Conservation (phyloP, 2,888 invertebrate genomes). For the Ceratothoa steindachneri region DNA sequence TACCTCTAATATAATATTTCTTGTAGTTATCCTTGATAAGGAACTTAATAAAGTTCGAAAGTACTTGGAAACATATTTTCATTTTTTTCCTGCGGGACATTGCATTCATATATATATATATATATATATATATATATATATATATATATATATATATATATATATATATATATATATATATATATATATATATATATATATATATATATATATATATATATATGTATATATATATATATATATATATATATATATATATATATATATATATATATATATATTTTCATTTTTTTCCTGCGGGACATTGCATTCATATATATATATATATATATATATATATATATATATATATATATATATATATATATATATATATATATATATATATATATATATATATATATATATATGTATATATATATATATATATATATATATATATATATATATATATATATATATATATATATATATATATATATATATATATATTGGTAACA, state of each 20-base stretch:
- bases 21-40: too few relatives aligned
- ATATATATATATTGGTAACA: too few relatives aligned
- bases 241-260: slow-evolving; percentile 1
- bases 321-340: background rate
- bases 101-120: slow-evolving; percentile 13
- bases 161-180: slow-evolving; percentile 3
- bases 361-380: slow-evolving; percentile 10
- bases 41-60: too few relatives aligned
- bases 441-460: slow-evolving; percentile 12
- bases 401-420: slow-evolving; percentile 1
- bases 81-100: too few relatives aligned
- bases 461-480: slow-evolving; percentile 15
- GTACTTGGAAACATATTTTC: too few relatives aligned
- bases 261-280: background rate
- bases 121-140: slow-evolving; percentile 15
- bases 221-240: background rate
- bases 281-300: too few relatives aligned
- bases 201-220: slow-evolving; percentile 1
- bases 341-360: slow-evolving; percentile 13
- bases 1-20: too few relatives aligned
- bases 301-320: too few relatives aligned
- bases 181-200: background rate
- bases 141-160: slow-evolving; percentile 3
- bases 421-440: slow-evolving; percentile 11
- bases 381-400: slow-evolving; percentile 15